Evolutionary conservation across 2,113 vertebrate genomes (phyloP).

Genomic region (Platichthys stellatus): DNA sequence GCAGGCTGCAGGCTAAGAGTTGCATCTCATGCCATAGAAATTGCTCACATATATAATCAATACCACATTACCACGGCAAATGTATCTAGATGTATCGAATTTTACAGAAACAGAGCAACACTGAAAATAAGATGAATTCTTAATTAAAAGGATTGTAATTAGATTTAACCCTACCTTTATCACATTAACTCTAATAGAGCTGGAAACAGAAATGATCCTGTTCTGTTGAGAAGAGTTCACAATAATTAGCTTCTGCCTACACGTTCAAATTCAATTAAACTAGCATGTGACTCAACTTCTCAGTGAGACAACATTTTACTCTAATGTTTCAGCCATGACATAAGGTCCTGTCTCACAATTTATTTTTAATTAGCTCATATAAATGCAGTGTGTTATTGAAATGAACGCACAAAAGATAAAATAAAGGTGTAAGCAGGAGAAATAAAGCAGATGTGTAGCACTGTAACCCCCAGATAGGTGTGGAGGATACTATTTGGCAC

Average conservation of each 20-base stretch:
- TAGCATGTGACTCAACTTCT: neutral
- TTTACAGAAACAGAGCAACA: no score
- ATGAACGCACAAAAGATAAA: constrained; percentile 5
- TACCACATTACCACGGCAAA: neutral
- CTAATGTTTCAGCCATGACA: neutral
- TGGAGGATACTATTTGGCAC: no score
- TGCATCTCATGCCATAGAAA: neutral
- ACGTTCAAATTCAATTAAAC: neutral
- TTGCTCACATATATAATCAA: neutral
- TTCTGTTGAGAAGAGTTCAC: no score
- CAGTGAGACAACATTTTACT: neutral
- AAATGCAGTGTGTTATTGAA: constrained; percentile 19
- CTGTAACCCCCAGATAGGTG: no score
- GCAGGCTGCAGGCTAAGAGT: neutral
- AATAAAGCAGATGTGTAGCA: neutral
- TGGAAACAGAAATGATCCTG: no score
- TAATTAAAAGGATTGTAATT: no score
- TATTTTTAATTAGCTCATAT: no score
- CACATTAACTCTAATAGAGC: no score
- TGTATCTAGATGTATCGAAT: neutral
- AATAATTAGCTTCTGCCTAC: neutral
- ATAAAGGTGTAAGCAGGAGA: constrained; percentile 14
- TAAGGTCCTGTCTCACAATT: no score
- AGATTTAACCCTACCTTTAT: no score
- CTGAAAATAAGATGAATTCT: no score